These are phyloP conservation scores for Drosophila saltans DNA, from an alignment of 1,140 invertebrate species.

Conservation along the genomic window DNA sequence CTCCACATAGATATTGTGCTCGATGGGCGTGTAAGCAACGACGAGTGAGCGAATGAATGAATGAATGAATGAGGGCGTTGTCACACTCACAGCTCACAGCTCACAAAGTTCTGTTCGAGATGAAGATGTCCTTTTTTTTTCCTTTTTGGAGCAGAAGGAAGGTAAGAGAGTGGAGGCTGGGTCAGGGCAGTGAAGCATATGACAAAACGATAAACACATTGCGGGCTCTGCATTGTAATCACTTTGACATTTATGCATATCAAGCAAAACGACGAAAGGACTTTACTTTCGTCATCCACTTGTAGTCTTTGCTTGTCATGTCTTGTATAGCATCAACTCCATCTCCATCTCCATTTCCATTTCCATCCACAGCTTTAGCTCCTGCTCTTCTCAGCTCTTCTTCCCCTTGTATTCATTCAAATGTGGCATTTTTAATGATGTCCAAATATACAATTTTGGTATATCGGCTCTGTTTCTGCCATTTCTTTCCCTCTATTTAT, in stretches of 20 bases:
- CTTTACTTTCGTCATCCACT: conserved; percentile 33
- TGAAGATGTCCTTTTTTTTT: conserved; percentile 38
- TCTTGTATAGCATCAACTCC: conserved; percentile 6
- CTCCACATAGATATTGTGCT: conserved; percentile 54
- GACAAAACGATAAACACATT: conserved; percentile 80
- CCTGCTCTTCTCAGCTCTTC: not conserved
- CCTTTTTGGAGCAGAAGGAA: not conserved
- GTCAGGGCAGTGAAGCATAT: conserved; percentile 56
- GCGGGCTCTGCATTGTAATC: conserved; percentile 75
- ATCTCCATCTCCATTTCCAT: not conserved
- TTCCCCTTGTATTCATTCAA: conserved; percentile 54
- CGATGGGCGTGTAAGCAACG: conserved; percentile 76
- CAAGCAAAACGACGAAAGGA: conserved; percentile 62
- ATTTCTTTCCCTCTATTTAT: conserved; percentile 54
- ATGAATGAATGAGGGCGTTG: conserved; percentile 51
- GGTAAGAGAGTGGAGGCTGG: not conserved
- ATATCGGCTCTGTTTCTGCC: conserved; percentile 41
- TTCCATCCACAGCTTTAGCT: not conserved
- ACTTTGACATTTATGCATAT: conserved; percentile 82
- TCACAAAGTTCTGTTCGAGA: conserved; percentile 32
- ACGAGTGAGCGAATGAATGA: conserved; percentile 73
- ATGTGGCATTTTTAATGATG: conserved; percentile 79
- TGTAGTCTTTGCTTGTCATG: conserved; percentile 27
- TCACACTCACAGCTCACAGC: conserved; percentile 59
- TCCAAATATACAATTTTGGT: conserved; percentile 63